Base-by-base conservation (phyloP, 2,888 invertebrate genomes). In the Cetonia aurata region DNA sequence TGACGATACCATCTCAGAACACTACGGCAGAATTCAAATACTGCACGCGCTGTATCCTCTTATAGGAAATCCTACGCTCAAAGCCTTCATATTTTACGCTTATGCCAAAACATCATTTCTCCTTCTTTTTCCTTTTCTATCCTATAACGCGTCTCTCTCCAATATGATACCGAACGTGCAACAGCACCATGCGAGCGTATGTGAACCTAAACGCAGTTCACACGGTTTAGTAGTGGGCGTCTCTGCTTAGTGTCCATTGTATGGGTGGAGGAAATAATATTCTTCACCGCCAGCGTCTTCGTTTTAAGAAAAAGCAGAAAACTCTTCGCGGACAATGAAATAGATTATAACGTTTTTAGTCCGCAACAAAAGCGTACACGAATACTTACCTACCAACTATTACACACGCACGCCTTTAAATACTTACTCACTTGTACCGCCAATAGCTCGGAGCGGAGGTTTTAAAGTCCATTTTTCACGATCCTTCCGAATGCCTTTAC, bases 311-410 rank as follows among this genome's bases (percentile, higher is more conserved):
- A 25, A 25, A 25, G 4, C 25, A 25, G 4, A 25, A 25, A 25
- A n/a, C n/a, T n/a, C 25, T 25, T 33, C 25, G 53, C 31, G 33
- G 10, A 73, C 73, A 73, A 73, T 73, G 73, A 73, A 73, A 70
- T 73, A 73, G 73, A 73, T 73, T 73, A 73, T 73, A 73, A 72
- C 70, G 73, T 73, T 73, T 73, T 53, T 53, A 25, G 25, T 25
- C 25, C 25, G 25, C 25, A 25, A 25, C 25, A 25, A 25, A 25
- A 25, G 25, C 25, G 25, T 25, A 25, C 25, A 25, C 25, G 25
- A 25, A 25, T 25, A 25, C 25, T 25, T 25, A 25, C 25, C 25
- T 4, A 25, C 25, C 25, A 4, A 25, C 25, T 4, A 25, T 3
- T 25, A 25, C 3, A 4, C 4, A 25, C 25, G 25, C 25, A 4